Percentiles rank a stretch among this genome's conserved stretches.
phyloP scores from a whole-genome alignment of 2,797 vertebrate genomes.

The Zalophus californianus region DNA sequence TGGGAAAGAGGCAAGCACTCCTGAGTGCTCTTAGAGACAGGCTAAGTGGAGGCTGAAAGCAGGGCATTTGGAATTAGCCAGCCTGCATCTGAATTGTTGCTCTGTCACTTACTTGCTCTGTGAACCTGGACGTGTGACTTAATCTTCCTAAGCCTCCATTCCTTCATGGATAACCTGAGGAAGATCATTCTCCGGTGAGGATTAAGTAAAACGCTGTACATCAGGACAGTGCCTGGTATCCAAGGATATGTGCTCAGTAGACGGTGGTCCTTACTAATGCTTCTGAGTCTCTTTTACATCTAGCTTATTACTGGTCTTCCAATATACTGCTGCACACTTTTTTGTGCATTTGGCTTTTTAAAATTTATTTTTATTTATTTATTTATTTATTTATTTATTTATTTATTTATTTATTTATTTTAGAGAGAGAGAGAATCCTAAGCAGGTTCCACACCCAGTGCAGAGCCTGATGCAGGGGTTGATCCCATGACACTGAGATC shows the following conservation, averaged over 20 bases:
- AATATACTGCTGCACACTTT: background rate
- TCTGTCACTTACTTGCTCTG: background rate
- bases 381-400: too few relatives aligned
- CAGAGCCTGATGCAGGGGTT: background rate
- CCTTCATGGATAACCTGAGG: background rate
- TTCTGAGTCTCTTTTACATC: background rate
- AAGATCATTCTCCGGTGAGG: background rate
- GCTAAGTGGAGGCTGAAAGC: background rate
- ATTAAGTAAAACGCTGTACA: background rate
- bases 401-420: too few relatives aligned
- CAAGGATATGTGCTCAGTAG: background rate
- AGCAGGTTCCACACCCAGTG: background rate
- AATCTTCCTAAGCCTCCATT: background rate
- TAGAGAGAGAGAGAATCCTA: background rate
- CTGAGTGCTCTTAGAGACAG: background rate
- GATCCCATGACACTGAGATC: background rate
- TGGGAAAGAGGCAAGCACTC: background rate
- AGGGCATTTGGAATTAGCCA: background rate
- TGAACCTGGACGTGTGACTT: background rate
- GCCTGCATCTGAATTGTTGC: background rate
- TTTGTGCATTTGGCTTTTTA: background rate
- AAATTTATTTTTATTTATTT: background rate
- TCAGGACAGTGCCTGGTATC: background rate
- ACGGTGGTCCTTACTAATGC: background rate
- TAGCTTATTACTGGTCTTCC: background rate